Evolutionary conservation across 1,140 invertebrate species (phyloP).

Genomic region (Melipona quadrifasciata): DNA sequence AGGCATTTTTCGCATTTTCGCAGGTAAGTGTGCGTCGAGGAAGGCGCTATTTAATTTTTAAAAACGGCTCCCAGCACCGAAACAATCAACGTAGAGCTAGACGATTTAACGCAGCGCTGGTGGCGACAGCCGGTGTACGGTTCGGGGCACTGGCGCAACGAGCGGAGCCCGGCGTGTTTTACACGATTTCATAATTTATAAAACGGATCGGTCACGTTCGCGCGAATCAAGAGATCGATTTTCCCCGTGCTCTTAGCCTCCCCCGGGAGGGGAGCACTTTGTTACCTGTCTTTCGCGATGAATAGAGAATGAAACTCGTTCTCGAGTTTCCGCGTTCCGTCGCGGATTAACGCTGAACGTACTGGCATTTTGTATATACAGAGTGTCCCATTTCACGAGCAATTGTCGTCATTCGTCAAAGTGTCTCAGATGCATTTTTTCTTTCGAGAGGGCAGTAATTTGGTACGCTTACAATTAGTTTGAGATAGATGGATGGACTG

Average conservation of each 20-base stretch:
- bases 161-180: slow-evolving; percentile 37
- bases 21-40: no score
- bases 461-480: no score
- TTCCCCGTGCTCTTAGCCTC: not conserved
- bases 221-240: not conserved
- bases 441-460: not conserved
- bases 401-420: no score
- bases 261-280: no score
- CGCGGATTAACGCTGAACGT: no score
- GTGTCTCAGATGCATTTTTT: not conserved
- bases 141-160: slow-evolving; percentile 58
- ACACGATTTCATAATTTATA: not conserved
- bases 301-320: not conserved
- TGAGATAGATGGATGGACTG: no score
- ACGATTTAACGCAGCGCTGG: not conserved
- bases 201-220: not conserved
- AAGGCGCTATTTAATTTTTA: no score
- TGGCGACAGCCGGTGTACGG: slow-evolving; percentile 63
- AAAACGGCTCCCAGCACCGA: no score
- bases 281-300: not conserved
- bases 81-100: not conserved
- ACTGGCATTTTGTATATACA: no score
- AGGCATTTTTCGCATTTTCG: no score
- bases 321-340: no score
- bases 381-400: no score